Conservation (phyloP, 1,140 invertebrate genomes). For the Drosophila carrolli region DNA sequence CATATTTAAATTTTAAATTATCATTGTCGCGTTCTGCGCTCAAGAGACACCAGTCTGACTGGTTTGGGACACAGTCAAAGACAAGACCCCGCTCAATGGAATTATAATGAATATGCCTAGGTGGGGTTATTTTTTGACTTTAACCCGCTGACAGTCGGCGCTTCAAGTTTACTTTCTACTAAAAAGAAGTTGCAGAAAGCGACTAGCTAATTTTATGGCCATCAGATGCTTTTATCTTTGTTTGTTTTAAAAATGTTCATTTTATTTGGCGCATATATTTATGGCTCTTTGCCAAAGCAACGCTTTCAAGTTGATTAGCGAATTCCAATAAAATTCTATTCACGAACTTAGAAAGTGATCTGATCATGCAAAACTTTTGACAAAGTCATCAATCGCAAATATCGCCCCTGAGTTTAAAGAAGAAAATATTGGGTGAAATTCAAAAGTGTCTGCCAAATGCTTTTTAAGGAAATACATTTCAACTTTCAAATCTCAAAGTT, state of each 20-base stretch:
- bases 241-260: slow-evolving; percentile 39
- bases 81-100: slow-evolving; percentile 32
- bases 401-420: neutral
- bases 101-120: slow-evolving; percentile 46
- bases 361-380: neutral
- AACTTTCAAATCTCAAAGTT: neutral
- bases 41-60: slow-evolving; percentile 23
- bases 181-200: slow-evolving; percentile 27
- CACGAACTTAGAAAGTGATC: slow-evolving; percentile 35
- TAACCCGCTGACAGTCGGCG: slow-evolving; percentile 35
- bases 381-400: slow-evolving; percentile 4
- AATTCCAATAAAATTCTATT: slow-evolving; percentile 31
- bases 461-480: neutral
- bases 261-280: slow-evolving; percentile 13
- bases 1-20: slow-evolving; percentile 28
- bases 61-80: slow-evolving; percentile 22
- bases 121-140: slow-evolving; percentile 46
- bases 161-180: slow-evolving; percentile 46
- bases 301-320: slow-evolving; percentile 6
- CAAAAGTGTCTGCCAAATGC: neutral
- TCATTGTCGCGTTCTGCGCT: slow-evolving; percentile 20
- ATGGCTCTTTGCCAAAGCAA: neutral
- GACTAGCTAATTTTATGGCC: slow-evolving; percentile 24
- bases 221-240: slow-evolving; percentile 24
- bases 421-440: neutral